Evolutionary conservation across 2,888 invertebrate species (phyloP), one percentile per base, ranked within the genome.

Genomic region (Athalia cordata): DNA sequence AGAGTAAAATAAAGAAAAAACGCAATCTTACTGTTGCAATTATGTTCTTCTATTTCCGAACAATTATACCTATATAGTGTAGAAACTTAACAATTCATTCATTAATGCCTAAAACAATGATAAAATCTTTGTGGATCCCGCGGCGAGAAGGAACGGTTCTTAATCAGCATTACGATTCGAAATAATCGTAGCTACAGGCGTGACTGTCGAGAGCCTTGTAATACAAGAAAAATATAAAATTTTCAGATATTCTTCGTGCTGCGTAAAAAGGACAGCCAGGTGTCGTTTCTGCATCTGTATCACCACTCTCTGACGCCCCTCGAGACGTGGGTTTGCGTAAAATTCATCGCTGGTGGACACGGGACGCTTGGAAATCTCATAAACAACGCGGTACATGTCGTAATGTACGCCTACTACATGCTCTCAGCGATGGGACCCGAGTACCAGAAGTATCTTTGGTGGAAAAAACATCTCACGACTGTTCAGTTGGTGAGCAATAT

Each of bases 381-480:
- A 86, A 97, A 97, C 92, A 96, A 96, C 86, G 91, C 96, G 82
- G 96, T 97, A 4, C 97, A 97, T 89, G 93, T 96, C 74, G 93
- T 96, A 84, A 96, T 97, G 96, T 97, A 97, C 91, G 92, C 93
- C 74, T 97, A 97, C 91, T 97, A 97, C 91, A 95, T 96, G 93
- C 90, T 96, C 87, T 93, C 97, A 0, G 96, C 96, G 1, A 93
- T 96, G 93, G 97, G 97, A 0, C 96, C 96, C 0, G 92, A 94
- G 86, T 96, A 95, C 91, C 94, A 95, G 88, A 96, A 96, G 88
- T 97, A 95, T 87, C 90, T 97, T 57, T 97, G 96, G 96, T 97
- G 97, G 97, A 97, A 97, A 91, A 96, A 95, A 84, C 95, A 97
- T 86, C 93, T 97, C 84, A 97, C 97, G 43, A 94, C 94, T 11